phyloP scores from a whole-genome alignment of 2,797 vertebrate species.

The Micropoecilia bifurca region DNA sequence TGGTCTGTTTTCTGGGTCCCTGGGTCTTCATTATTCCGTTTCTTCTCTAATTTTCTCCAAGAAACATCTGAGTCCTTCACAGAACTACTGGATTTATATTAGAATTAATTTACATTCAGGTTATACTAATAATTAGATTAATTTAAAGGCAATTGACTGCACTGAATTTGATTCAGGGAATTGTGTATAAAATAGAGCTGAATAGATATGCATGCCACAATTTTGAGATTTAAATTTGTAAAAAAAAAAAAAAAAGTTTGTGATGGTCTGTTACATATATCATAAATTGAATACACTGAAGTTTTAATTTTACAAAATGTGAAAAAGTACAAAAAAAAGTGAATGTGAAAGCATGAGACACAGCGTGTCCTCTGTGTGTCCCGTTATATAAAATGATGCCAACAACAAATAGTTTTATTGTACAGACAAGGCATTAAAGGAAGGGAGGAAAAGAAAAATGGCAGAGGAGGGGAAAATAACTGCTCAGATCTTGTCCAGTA shows the following conservation, averaged over 20 bases:
- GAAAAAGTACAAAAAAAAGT: background rate
- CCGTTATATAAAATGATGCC: constrained; percentile 36
- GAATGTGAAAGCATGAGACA: background rate
- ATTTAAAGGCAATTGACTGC: background rate
- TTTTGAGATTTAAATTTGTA: background rate
- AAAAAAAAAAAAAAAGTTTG: background rate
- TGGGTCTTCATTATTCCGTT: too few species aligned
- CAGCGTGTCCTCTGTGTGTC: background rate
- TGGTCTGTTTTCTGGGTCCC: too few species aligned
- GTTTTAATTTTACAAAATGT: background rate
- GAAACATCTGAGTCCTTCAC: too few species aligned
- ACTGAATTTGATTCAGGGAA: background rate
- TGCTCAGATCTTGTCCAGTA: constrained; percentile 77
- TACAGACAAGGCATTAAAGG: constrained; percentile 38
- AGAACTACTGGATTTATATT: too few species aligned
- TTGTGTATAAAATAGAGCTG: background rate
- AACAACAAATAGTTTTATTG: constrained; percentile 52
- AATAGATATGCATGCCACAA: background rate
- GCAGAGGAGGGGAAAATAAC: constrained; percentile 53
- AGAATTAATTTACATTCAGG: background rate
- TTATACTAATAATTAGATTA: background rate
- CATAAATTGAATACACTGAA: background rate
- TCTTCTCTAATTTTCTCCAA: too few species aligned
- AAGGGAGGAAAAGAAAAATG: constrained; percentile 43
- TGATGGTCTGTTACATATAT: background rate